A percentile compares a stretch with the other conserved stretches of the same genome.
Evolutionary conservation across 2,113 vertebrate genomes (phyloP).

Genomic region (Phylloscopus trochilus): DNA sequence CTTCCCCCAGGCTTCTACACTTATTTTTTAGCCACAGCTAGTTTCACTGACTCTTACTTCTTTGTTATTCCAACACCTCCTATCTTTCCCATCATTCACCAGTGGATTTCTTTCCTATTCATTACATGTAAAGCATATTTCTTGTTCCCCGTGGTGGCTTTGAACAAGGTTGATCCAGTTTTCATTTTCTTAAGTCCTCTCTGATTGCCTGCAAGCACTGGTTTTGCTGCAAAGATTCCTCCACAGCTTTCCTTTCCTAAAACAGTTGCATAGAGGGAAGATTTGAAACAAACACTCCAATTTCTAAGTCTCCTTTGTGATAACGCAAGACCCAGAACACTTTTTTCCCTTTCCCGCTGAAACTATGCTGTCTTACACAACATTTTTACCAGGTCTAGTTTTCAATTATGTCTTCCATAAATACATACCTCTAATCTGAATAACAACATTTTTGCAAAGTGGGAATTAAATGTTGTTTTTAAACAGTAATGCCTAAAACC

Average conservation of each 20-base stretch:
- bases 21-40: background rate
- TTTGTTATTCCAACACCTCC: background rate
- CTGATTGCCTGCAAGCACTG: background rate
- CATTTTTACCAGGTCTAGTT: background rate
- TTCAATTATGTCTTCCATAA: background rate
- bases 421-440: background rate
- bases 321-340: background rate
- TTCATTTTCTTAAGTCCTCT: background rate
- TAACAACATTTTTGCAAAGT: background rate
- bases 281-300: background rate
- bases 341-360: background rate
- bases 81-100: background rate
- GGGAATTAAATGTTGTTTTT: background rate
- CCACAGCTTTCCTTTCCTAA: background rate
- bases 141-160: background rate
- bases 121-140: background rate
- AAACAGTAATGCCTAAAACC: background rate
- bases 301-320: background rate
- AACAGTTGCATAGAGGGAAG: background rate
- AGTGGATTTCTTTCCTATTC: background rate
- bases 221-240: background rate
- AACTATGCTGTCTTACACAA: background rate
- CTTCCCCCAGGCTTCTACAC: background rate
- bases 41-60: background rate
- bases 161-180: background rate